A percentile compares a stretch with the other conserved stretches of the same genome.
phyloP scores from a whole-genome alignment of 35 echinoderm and acorn worm genomes.

The Chiridota heheva region DNA sequence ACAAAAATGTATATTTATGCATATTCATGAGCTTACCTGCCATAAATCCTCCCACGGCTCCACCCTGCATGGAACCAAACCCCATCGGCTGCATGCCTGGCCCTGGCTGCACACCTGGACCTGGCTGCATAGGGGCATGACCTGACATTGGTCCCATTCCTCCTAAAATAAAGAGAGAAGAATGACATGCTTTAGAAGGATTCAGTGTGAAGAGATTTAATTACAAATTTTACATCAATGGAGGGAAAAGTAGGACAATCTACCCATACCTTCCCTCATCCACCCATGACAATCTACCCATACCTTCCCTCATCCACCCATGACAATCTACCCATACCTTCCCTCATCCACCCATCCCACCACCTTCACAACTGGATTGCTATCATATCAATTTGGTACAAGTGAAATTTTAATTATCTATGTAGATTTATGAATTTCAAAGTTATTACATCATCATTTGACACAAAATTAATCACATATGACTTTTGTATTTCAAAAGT shows the following conservation, averaged over 20 bases:
- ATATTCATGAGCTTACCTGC: conserved; percentile 22
- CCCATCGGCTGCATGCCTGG: conserved; percentile 18
- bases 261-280: not conserved
- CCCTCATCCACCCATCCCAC: not conserved
- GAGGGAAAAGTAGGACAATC: not conserved
- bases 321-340: not conserved
- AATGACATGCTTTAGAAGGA: no score
- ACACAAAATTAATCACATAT: no score
- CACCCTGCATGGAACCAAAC: not conserved
- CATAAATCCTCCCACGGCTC: conserved; percentile 27
- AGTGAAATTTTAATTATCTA: no score
- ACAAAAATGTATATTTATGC: no score
- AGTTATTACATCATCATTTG: no score
- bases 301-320: not conserved
- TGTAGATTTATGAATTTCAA: no score
- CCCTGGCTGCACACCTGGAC: conserved; percentile 42
- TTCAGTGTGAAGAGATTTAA: no score
- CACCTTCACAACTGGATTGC: no score
- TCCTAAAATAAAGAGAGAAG: not conserved
- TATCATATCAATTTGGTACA: no score
- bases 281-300: not conserved
- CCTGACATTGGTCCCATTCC: not conserved
- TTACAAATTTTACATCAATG: no score
- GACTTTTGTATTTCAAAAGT: no score
- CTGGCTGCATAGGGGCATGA: conserved; percentile 32